phyloP scores from a whole-genome alignment of 2,797 vertebrate species.

The Enteromius mattozi region DNA sequence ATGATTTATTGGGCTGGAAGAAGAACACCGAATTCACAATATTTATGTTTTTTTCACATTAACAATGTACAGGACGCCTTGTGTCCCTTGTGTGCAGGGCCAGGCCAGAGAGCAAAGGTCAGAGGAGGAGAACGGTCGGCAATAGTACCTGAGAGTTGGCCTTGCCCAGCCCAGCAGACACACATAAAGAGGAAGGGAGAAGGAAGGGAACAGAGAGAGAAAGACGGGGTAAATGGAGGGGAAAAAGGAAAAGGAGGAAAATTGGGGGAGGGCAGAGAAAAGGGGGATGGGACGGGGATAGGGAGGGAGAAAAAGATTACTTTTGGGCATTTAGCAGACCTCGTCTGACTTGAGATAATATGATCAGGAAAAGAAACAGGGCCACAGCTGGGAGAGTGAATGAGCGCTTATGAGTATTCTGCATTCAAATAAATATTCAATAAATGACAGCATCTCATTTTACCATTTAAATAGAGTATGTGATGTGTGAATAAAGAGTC shows the following conservation, averaged over 20 bases:
- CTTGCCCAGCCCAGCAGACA: conserved; percentile 78
- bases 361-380: conserved; percentile 41
- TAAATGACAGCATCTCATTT: conserved; percentile 26
- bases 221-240: conserved; percentile 27
- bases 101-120: conserved; percentile 64
- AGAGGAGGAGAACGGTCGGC: conserved; percentile 75
- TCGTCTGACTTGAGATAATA: conserved; percentile 38
- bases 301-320: conserved; percentile 62
- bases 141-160: conserved; percentile 84
- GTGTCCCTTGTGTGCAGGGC: conserved; percentile 51
- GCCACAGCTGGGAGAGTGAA: conserved; percentile 29
- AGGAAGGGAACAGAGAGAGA: conserved; percentile 41
- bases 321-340: conserved; percentile 56
- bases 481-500: not conserved
- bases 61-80: conserved; percentile 17
- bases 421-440: conserved; percentile 1
- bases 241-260: conserved; percentile 41
- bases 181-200: conserved; percentile 53
- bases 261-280: conserved; percentile 50
- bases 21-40: not conserved
- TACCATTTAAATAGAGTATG: conserved; percentile 44
- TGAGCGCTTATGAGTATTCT: conserved; percentile 39
- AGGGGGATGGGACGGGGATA: conserved; percentile 37
- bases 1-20: not conserved
- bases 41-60: not conserved